These are phyloP conservation scores for Argopecten irradians DNA, from an alignment of 1,140 invertebrate genomes.

Conservation along the genomic window DNA sequence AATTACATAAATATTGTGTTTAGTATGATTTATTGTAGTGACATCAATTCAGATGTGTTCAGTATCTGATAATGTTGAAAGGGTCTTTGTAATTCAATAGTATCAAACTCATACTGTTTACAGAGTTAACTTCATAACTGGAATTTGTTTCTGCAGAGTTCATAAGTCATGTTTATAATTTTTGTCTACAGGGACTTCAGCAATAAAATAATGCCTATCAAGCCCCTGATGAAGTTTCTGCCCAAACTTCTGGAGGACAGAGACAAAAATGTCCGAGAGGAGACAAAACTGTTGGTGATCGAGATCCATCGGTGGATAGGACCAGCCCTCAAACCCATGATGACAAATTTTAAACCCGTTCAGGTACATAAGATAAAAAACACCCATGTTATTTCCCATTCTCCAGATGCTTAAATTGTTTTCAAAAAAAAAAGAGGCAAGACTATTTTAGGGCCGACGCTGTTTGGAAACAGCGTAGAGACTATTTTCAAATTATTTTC, in stretches of 20 bases:
- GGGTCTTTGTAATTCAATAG: no score
- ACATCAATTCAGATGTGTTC: no score
- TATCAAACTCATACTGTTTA: no score
- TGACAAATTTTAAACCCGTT: conserved; percentile 90
- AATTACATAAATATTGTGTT: no score
- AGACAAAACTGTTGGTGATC: conserved; percentile 90
- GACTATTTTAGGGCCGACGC: neutral
- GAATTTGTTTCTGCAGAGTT: no score
- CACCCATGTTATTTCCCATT: no score
- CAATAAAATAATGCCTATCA: conserved; percentile 92
- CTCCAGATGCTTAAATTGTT: neutral
- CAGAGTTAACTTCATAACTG: no score
- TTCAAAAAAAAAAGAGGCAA: neutral
- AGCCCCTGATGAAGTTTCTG: conserved; percentile 92
- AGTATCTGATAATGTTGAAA: no score
- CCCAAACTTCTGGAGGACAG: conserved; percentile 90
- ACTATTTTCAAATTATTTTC: no score
- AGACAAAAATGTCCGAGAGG: conserved; percentile 94
- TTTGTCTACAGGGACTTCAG: conserved; percentile 86
- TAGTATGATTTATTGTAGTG: no score
- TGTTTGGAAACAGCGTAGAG: no score
- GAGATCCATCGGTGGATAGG: conserved; percentile 97
- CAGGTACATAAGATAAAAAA: conserved; percentile 80
- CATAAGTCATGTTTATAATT: neutral
- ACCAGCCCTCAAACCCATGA: conserved; percentile 89